Percentiles rank a stretch among this genome's conserved stretches.
These are phyloP conservation scores for Natrix natrix DNA, from an alignment of 2,797 vertebrate genomes.

Conservation along the genomic window DNA sequence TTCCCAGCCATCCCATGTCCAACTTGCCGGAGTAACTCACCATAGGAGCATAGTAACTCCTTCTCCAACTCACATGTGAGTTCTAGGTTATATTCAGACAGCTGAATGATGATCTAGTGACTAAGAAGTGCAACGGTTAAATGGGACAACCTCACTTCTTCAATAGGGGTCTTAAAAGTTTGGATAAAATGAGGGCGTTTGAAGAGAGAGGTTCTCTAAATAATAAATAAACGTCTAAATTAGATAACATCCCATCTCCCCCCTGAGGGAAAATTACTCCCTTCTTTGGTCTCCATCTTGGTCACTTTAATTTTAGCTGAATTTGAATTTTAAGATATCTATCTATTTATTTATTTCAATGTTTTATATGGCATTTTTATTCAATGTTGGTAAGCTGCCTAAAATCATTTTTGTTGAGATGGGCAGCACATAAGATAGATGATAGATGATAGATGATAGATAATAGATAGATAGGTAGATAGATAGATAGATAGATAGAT, in stretches of 20 bases:
- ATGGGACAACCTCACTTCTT: not conserved
- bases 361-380: not conserved
- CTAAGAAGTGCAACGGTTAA: not conserved
- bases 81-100: not conserved
- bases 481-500: not conserved
- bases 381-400: not conserved
- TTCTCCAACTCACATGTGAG: not conserved
- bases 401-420: not conserved
- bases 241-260: not conserved
- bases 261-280: not conserved
- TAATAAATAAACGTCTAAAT: not conserved
- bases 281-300: not conserved
- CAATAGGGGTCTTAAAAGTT: not conserved
- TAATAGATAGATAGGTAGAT: not conserved
- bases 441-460: too few species aligned
- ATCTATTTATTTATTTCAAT: not conserved
- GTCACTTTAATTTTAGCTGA: not conserved
- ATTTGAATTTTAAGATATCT: not conserved
- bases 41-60: not conserved
- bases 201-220: not conserved
- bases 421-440: not conserved
- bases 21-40: not conserved
- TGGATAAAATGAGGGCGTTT: not conserved
- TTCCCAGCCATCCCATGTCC: not conserved
- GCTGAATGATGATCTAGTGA: not conserved